A percentile compares a stretch with the other conserved stretches of the same genome.
These are phyloP conservation scores for Passer montanus DNA, from an alignment of 2,113 vertebrate species.

Conservation along the genomic window DNA sequence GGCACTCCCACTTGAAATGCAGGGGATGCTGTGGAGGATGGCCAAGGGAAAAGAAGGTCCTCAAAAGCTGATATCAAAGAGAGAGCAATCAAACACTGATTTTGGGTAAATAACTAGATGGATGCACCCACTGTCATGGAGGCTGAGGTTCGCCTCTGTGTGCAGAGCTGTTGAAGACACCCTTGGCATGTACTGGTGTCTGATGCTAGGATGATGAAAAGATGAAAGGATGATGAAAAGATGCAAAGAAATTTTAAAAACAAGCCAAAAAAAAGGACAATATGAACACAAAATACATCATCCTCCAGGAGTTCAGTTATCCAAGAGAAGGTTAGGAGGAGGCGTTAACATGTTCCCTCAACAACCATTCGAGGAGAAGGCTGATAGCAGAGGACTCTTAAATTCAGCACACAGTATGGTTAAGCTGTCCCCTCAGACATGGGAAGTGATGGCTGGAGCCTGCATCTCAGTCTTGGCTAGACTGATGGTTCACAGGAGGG, in stretches of 20 bases:
- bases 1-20: not conserved
- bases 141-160: not conserved
- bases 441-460: not conserved
- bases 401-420: not conserved
- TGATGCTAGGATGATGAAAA: not conserved
- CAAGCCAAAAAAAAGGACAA: not conserved
- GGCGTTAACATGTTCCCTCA: not conserved
- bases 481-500: not conserved
- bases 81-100: not conserved
- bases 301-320: not conserved
- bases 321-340: not conserved
- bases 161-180: not conserved
- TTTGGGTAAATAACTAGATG: not conserved
- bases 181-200: not conserved
- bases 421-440: not conserved
- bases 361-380: not conserved
- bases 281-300: not conserved
- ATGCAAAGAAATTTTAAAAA: not conserved
- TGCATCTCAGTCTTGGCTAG: not conserved
- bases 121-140: accelerated
- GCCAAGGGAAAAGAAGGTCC: not conserved
- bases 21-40: not conserved
- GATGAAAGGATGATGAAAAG: not conserved
- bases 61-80: not conserved
- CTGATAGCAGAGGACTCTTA: not conserved